Base-by-base conservation (phyloP, 2,797 vertebrate species). In the Galago senegalensis region DNA sequence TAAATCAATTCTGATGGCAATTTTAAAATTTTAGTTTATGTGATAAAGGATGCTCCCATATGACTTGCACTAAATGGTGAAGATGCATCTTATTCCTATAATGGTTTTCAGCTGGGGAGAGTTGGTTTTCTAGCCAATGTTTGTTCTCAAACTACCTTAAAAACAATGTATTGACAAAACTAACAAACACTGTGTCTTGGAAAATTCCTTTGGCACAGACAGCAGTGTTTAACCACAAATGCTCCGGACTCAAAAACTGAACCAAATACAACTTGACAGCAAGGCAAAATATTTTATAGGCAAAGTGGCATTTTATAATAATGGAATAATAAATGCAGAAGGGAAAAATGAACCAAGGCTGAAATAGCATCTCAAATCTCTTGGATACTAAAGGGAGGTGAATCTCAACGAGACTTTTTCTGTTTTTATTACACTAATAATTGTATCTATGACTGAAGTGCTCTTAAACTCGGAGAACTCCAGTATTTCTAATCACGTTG, bases 241-340 rank as follows among this genome's bases (percentile, higher is more conserved):
- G 61, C 63, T 96, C 60, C 27, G 56, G 29, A 93, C 72, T 89
- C 95, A 88, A 97, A 98, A 97, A 93, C 94, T 46, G 70, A 16
- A 87, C 91, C 96, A 96, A 97, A 97, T 97, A 96, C 96, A 97
- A 95, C 65, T 79, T 96, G 97, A 97, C 86, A 96, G 83, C 76
- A 94, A 95, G 84, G 91, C 76, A 97, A 97, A 97, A 96, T 92
- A 97, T 95, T 97, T 96, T 95, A 97, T 80, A 97, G 95, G 89
- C 90, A 89, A 98, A 97, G 67, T 81, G 96, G 89, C 88, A 97
- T 98, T 96, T 97, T 4, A 2, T 97, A 97, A 97, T 96, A 97
- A 97, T 82, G 73, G 96, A 97, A 97, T 98, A 97, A 98, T 97
- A 96, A 98, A 96, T 91, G 89, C 90, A 97, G 67, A 92, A 94